Evolutionary conservation across 2,797 vertebrate species (phyloP), one percentile per base, ranked within the genome.

Genomic region (Rhinophrynus dorsalis): DNA sequence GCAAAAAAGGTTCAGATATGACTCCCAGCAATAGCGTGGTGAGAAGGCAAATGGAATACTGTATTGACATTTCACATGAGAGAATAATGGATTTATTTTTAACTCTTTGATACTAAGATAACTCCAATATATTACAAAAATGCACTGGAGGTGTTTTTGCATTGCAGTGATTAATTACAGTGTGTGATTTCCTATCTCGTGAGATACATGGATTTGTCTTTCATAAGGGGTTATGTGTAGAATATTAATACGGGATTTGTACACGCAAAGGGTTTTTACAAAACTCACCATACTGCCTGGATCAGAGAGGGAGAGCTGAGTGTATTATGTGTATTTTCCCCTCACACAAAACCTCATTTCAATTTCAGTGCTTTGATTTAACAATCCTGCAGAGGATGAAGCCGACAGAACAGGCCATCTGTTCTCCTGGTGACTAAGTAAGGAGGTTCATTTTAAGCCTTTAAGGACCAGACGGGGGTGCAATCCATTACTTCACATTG

Each of bases 371-470:
- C 37, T 29, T 42, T 55, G 63, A 29, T 32, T 55, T 42, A 9
- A 12, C 38, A 55, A 66, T 66, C 63, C 63, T 55, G 38, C 21
- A 55, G 50, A 66, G 63, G 26, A 55, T 32, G 37, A 17, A 9
- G 51, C 42, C 20, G 27, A 33, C 63, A 56, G 26, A 44, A 6
- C 33, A 21, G n/a, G 29, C 64, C 64, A 67, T 67, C 64, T 67
- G 64, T 67, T 56, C 56, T 24, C 15, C n/a, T 18, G 24, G 48
- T 18, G 6, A 5, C 40, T n/a, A 44, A 4, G n/a, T 48, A 26
- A 48, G 20, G 8, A 48, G 20, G 10, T 48, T 23, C 45, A 21
- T 24, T 10, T 48, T 18, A 24, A 26, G 18, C 45, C 20, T 45
- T 18, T 48, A 12, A 2, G 45, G 45, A 23, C 12, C 18, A 3